Evolutionary conservation across 2,888 invertebrate genomes (phyloP).

Genomic region (Xestia rhomboidea): DNA sequence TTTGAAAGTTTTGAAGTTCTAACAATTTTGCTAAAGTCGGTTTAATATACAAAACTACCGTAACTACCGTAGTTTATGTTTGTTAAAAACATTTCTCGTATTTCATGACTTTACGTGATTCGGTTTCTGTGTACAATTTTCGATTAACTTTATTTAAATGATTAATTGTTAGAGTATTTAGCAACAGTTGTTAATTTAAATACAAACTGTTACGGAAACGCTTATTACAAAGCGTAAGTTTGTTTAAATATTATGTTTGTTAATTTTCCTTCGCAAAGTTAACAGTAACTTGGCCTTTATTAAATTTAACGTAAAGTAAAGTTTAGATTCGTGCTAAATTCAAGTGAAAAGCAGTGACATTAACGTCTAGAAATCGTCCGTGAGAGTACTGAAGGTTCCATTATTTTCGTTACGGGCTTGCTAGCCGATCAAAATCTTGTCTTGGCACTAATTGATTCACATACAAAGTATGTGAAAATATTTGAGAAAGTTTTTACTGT

Average conservation of each 20-base stretch:
- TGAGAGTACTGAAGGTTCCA: constrained; percentile 57
- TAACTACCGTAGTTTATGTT: constrained; percentile 28
- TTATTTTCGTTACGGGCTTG: constrained; percentile 62
- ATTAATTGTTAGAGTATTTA: not conserved
- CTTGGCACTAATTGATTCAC: constrained; percentile 67
- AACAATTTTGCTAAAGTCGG: constrained; percentile 26
- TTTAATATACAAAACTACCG: constrained; percentile 17
- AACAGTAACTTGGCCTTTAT: constrained; percentile 45
- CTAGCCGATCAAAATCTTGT: constrained; percentile 61
- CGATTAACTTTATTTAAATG: not conserved
- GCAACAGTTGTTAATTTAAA: not conserved
- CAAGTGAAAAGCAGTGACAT: constrained; percentile 55
- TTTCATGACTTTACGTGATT: constrained; percentile 4
- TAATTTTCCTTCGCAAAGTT: constrained; percentile 33
- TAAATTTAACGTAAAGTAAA: constrained; percentile 26
- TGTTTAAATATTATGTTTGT: constrained; percentile 23
- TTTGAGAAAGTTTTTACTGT: constrained; percentile 65
- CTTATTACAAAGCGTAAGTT: constrained; percentile 20
- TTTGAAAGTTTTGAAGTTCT: constrained; percentile 34
- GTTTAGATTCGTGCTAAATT: constrained; percentile 29
- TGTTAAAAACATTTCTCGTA: constrained; percentile 1
- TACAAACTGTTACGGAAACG: not conserved
- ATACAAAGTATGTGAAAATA: constrained; percentile 67
- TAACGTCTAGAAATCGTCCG: constrained; percentile 52
- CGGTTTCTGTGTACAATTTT: not conserved